These are phyloP conservation scores for Argyra leucocephala DNA, from an alignment of 2,888 invertebrate genomes.

Conservation along the genomic window DNA sequence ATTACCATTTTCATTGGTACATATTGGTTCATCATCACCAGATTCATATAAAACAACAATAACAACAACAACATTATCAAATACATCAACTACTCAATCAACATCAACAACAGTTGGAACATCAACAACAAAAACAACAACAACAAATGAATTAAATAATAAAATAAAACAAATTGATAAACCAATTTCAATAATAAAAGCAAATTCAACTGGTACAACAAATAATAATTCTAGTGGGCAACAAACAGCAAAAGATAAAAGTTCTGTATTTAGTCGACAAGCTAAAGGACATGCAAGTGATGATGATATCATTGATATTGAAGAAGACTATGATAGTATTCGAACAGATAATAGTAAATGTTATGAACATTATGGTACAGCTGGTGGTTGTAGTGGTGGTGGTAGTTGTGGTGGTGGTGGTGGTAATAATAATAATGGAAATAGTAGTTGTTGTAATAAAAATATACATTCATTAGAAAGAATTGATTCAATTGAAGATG, in stretches of 20 bases:
- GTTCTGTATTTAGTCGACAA: neutral
- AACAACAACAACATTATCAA: neutral
- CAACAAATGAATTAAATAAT: neutral
- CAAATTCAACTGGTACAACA: neutral
- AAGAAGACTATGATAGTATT: neutral
- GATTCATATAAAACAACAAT: neutral
- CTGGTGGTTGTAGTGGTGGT: neutral
- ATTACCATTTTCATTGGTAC: conserved; percentile 69
- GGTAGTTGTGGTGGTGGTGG: neutral
- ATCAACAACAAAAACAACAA: neutral
- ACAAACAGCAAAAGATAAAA: neutral
- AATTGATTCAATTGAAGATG: conserved; percentile 34
- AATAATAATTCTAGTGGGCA: neutral
- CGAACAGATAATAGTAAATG: neutral
- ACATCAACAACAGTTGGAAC: no score
- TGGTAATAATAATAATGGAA: neutral
- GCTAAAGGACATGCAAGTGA: neutral
- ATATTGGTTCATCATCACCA: conserved; percentile 37
- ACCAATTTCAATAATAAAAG: conserved; percentile 6
- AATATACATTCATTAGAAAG: conserved; percentile 24
- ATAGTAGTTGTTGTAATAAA: no score
- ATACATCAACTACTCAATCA: neutral
- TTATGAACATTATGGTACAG: neutral
- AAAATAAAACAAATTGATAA: neutral
- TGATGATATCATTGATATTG: conserved; percentile 7